phyloP scores from a whole-genome alignment of 2,888 invertebrate genomes.

The Enoplolaimus lenunculus region DNA sequence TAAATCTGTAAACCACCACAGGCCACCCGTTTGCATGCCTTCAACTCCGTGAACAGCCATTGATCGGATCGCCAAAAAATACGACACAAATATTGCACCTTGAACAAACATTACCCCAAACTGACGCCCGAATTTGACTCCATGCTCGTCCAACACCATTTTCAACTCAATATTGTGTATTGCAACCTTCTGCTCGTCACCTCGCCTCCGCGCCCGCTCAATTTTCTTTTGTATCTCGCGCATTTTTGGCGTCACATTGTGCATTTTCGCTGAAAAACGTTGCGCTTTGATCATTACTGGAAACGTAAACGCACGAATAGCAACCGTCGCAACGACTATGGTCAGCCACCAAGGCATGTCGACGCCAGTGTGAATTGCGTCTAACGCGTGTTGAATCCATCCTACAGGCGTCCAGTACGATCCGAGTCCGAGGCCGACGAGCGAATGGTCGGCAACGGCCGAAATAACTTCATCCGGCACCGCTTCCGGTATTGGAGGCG shows the following conservation, averaged over 20 bases:
- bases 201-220: neutral
- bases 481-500: no score
- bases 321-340: neutral
- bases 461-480: no score
- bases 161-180: neutral
- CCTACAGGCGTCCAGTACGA: neutral
- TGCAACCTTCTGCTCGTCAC: neutral
- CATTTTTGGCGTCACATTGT: neutral
- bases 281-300: neutral
- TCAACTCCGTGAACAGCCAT: constrained; percentile 13
- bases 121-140: neutral
- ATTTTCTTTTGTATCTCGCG: neutral
- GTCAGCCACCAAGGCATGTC: constrained; percentile 10
- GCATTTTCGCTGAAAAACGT: neutral
- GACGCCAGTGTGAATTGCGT: neutral
- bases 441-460: no score
- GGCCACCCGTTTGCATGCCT: neutral
- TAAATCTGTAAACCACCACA: constrained; percentile 15
- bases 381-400: neutral
- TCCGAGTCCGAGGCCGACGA: neutral
- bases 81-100: constrained; percentile 8
- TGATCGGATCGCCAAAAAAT: constrained; percentile 4
- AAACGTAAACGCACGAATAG: neutral
- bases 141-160: neutral
- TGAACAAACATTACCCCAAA: neutral